Evolutionary conservation across 1,140 invertebrate species (phyloP), one percentile per base, ranked within the genome.

Genomic region (Bombus superbus): DNA sequence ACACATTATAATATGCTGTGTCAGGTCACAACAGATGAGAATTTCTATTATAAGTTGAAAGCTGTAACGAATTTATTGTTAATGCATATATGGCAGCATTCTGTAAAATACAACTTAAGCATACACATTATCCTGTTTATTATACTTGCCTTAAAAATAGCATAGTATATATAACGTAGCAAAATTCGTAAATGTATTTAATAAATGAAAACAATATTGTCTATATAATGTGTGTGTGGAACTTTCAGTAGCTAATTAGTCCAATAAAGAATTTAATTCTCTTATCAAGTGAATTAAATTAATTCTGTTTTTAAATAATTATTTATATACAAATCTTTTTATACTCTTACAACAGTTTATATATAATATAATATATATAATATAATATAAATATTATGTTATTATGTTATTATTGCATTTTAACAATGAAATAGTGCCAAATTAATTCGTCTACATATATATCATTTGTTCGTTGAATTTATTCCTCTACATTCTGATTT

Each of bases 401-500:
- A n/a, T n/a, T 13, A 40, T 11, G 3, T 25, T 62, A n/a, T n/a
- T 13, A 40, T 11, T 10, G 18, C 9, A 38, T 38, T 38, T 40
- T 28, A 28, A 40, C 3, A 42, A n/a, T n/a, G 10, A 42, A 42
- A 71, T 15, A 72, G 0, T 71, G 5, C 10, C 4, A n/a, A n/a
- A 42, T 72, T 72, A n/a, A 42, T n/a, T 72, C 28, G 2, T 71
- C 4, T 6, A 42, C 0, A n/a, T n/a, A n/a, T 40, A 38, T 10
- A 25, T 25, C 35, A 3, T 77, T 47, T 53, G 9, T 57, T 59
- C 25, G 53, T 59, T 59, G 28, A 72, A 59, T 40, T 40, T 62
- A 64, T 42, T 38, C 9, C 40, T 78, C 25, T 32, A 62, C 10
- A 64, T 40, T 84, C 32, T 57, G 40, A 47, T 84, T 84, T 84